These are phyloP conservation scores for Caloenas nicobarica DNA, from an alignment of 2,113 vertebrate species.

Conservation along the genomic window DNA sequence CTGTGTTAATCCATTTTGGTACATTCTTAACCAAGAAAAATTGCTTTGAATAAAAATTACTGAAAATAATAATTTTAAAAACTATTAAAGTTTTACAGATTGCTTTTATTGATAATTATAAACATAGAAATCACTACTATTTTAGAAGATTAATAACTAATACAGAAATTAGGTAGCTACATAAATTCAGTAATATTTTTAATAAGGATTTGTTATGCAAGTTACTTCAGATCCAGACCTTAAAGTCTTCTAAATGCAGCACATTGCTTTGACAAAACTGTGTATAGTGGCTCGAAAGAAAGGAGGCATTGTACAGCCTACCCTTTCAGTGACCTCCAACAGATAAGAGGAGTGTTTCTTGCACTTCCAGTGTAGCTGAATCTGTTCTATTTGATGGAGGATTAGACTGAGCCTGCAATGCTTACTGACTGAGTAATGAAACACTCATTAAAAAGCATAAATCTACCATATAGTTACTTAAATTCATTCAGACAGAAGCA, in stretches of 20 bases:
- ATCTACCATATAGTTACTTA: background rate
- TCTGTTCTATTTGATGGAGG: background rate
- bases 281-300: background rate
- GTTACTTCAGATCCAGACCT: background rate
- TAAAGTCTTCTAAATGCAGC: background rate
- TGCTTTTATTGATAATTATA: background rate
- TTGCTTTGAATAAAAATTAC: background rate
- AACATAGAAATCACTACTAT: background rate
- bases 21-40: background rate
- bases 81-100: background rate
- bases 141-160: background rate
- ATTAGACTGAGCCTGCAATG: background rate
- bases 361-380: background rate
- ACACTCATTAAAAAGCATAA: background rate
- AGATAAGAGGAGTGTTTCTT: background rate
- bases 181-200: background rate
- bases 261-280: background rate
- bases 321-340: slow-evolving; percentile 12
- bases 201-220: background rate
- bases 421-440: background rate
- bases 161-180: background rate
- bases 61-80: background rate
- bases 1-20: background rate
- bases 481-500: background rate
- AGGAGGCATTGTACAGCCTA: background rate